phyloP scores from a whole-genome alignment of 2,113 vertebrate genomes.

The Glaucidium brasilianum region DNA sequence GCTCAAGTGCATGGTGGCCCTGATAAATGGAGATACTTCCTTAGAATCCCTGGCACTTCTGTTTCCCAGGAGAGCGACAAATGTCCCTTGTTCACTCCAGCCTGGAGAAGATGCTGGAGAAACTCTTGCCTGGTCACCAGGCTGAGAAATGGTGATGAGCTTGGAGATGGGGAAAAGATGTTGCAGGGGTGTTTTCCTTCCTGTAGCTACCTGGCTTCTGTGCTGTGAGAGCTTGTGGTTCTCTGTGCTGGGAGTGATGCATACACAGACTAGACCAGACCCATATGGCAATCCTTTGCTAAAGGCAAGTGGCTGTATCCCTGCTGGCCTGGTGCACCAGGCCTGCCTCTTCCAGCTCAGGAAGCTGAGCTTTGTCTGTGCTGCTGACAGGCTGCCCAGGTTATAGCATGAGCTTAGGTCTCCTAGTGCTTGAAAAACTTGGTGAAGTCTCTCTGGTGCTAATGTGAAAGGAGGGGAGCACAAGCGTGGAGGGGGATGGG shows the following conservation, averaged over 20 bases:
- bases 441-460: neutral
- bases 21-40: neutral
- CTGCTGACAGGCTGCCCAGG: neutral
- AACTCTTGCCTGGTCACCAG: neutral
- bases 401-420: neutral
- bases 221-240: neutral
- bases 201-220: rapidly evolving
- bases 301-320: neutral
- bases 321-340: neutral
- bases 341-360: neutral
- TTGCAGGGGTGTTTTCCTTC: neutral
- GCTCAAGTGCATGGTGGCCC: neutral
- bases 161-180: neutral
- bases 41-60: neutral
- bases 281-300: neutral
- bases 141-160: neutral
- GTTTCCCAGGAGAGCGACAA: neutral
- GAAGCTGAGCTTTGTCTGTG: neutral
- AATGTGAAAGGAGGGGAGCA: neutral
- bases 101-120: neutral
- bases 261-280: neutral
- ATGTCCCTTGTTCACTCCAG: neutral
- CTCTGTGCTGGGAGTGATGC: neutral
- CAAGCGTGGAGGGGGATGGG: neutral
- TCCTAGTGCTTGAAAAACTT: neutral